Conservation (phyloP, 2,113 vertebrate genomes). For the Semnornis frantzii region DNA sequence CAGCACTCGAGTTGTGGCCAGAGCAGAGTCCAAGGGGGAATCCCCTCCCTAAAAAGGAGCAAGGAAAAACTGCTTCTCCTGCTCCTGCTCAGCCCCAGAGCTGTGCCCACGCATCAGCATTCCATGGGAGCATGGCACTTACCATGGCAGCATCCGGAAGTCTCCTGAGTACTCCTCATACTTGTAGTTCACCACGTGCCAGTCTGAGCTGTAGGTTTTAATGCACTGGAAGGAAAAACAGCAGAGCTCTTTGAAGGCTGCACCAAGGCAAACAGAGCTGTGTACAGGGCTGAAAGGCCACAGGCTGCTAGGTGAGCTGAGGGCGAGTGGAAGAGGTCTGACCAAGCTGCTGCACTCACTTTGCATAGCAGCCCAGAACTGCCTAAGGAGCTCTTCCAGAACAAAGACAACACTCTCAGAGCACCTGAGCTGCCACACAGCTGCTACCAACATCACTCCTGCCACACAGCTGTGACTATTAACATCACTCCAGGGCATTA, state of each 20-base stretch:
- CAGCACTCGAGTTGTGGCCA: too few species aligned
- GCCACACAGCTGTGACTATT: background rate
- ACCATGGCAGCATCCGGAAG: constrained; percentile 95
- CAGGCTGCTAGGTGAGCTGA: background rate
- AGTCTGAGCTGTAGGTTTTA: constrained; percentile 95
- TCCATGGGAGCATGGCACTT: constrained; percentile 43
- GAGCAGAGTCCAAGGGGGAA: too few species aligned
- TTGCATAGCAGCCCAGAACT: background rate
- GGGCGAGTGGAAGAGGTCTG: background rate
- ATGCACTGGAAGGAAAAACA: constrained; percentile 88
- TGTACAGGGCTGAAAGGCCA: background rate
- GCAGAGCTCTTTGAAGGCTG: constrained; percentile 1
- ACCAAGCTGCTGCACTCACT: background rate
- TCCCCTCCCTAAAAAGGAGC: too few species aligned
- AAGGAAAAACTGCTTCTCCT: background rate
- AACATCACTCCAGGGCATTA: background rate
- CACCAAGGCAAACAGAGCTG: background rate
- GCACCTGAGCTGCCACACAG: background rate
- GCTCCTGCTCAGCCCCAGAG: background rate
- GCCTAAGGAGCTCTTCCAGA: background rate
- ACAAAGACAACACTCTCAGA: background rate
- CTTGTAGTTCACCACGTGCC: constrained; percentile 94
- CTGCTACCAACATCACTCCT: background rate
- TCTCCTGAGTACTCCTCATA: constrained; percentile 96
- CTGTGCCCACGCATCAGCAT: background rate